phyloP scores from a whole-genome alignment of 2,888 invertebrate genomes.

The Eupeodes luniger region DNA sequence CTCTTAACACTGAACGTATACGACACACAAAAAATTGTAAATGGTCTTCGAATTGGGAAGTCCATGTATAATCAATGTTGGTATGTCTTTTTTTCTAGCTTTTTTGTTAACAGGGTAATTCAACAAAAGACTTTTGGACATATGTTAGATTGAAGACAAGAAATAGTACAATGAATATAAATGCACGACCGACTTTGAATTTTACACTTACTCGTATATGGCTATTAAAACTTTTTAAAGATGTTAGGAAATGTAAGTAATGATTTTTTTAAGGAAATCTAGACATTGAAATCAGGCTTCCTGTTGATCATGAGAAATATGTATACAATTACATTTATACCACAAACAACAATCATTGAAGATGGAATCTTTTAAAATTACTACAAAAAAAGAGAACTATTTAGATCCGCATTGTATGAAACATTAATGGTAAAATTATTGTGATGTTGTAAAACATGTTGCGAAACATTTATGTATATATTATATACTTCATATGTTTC shows the following conservation, averaged over 20 bases:
- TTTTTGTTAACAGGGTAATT: constrained; percentile 6
- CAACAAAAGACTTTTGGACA: not conserved
- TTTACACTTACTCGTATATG: not conserved
- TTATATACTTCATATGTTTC: no score
- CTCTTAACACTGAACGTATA: constrained; percentile 4
- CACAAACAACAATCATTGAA: no score
- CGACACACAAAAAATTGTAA: constrained; percentile 1
- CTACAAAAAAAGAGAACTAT: no score
- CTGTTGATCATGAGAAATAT: no score
- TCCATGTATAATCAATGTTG: not conserved
- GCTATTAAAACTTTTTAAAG: not conserved
- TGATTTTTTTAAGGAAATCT: not conserved
- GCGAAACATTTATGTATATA: no score
- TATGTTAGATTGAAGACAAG: constrained; percentile 13
- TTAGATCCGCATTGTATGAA: no score
- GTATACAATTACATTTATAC: no score
- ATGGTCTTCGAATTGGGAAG: constrained; percentile 10
- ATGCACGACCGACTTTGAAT: not conserved
- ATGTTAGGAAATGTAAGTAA: not conserved
- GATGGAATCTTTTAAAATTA: no score
- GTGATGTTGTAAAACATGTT: no score
- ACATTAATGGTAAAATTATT: no score
- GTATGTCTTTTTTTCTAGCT: no score
- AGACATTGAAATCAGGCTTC: no score
- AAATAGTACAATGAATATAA: not conserved